Percentiles rank a stretch among this genome's conserved stretches.
Evolutionary conservation across 2,113 vertebrate genomes (phyloP).

Genomic region (Perccottus glenii): DNA sequence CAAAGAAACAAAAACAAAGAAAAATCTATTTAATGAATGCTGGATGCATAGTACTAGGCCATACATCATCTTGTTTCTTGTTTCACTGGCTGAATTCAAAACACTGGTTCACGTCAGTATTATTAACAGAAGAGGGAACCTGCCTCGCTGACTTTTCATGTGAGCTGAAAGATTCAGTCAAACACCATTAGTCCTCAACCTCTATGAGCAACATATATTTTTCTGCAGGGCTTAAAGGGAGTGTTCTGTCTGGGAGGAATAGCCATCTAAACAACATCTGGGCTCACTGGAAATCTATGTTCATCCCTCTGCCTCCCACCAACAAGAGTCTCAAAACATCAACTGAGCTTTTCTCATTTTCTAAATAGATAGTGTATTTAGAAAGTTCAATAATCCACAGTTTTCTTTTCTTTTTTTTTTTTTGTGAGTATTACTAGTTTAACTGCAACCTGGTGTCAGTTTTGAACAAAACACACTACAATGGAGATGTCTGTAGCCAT

Average conservation of each 20-base stretch:
- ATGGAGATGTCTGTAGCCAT: constrained; percentile 36
- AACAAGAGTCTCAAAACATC: constrained; percentile 34
- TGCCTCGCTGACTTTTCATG: constrained; percentile 17
- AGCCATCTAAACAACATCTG: constrained; percentile 27
- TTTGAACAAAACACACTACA: constrained; percentile 9
- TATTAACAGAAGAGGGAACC: constrained; percentile 1
- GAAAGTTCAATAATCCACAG: too few relatives aligned
- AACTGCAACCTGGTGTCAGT: constrained; percentile 13
- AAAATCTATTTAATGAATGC: constrained; percentile 7
- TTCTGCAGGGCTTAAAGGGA: constrained; percentile 19
- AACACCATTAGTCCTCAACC: constrained; percentile 26
- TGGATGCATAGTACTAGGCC: background rate
- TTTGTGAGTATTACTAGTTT: background rate
- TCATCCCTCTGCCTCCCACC: constrained; percentile 4
- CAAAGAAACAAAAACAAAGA: background rate
- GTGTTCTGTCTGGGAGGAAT: constrained; percentile 10
- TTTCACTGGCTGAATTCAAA: constrained; percentile 9
- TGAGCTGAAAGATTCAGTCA: constrained; percentile 24
- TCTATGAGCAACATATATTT: constrained; percentile 22
- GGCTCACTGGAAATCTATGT: constrained; percentile 8
- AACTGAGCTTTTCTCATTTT: background rate
- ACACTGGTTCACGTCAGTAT: constrained; percentile 3
- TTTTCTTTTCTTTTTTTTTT: background rate
- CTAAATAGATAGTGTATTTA: background rate
- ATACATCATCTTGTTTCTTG: constrained; percentile 12